These are phyloP conservation scores for Procapra przewalskii DNA, from an alignment of 2,113 vertebrate species.

Conservation along the genomic window DNA sequence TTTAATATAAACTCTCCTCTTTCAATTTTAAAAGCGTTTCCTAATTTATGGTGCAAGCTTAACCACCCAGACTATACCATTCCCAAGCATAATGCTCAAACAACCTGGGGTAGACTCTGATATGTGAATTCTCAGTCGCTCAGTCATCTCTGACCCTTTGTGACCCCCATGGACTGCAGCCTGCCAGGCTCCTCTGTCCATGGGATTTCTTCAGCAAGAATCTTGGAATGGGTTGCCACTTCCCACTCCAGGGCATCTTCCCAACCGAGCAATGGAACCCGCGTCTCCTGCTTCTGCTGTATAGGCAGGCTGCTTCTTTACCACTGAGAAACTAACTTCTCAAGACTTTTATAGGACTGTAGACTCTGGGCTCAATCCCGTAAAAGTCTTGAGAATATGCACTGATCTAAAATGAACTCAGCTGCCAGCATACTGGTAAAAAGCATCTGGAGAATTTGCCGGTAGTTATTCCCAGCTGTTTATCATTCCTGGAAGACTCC, in stretches of 20 bases:
- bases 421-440: constrained; percentile 48
- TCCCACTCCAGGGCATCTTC: neutral
- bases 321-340: neutral
- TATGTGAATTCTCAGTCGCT: neutral
- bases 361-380: constrained; percentile 58
- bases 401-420: constrained; percentile 69
- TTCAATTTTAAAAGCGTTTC: neutral
- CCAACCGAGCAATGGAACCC: neutral
- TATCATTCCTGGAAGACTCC: constrained; percentile 68
- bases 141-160: neutral
- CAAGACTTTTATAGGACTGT: neutral
- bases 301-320: neutral
- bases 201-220: neutral
- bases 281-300: neutral
- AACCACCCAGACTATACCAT: neutral
- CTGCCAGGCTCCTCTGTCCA: neutral
- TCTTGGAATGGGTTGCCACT: neutral
- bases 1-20: neutral
- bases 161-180: neutral
- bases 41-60: neutral
- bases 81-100: constrained; percentile 12
- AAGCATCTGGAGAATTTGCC: constrained; percentile 60
- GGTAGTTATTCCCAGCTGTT: constrained; percentile 74
- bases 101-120: constrained; percentile 9
- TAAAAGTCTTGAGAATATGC: constrained; percentile 65